Conservation (phyloP, 2,888 invertebrate genomes). For the Eristalis tenax region DNA sequence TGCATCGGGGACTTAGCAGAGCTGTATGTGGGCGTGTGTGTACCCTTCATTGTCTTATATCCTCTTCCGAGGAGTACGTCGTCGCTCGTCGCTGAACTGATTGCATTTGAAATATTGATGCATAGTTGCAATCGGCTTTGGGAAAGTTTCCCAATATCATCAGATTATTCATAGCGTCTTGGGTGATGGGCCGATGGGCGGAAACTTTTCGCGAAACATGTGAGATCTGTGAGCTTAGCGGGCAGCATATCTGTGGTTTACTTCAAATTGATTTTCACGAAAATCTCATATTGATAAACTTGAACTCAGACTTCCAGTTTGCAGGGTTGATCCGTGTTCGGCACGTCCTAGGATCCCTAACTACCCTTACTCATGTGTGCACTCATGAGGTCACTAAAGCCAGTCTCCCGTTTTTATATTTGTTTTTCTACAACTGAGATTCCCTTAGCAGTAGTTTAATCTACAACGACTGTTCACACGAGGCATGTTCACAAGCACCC, state of each 20-base stretch:
- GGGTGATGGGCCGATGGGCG: not conserved
- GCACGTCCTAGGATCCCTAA: no score
- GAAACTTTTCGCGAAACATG: not conserved
- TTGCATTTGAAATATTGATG: slow-evolving; percentile 60
- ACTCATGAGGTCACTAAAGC: no score
- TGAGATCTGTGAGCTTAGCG: not conserved
- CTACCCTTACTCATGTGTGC: no score
- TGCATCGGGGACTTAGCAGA: slow-evolving; percentile 41
- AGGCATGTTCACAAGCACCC: no score
- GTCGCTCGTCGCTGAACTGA: slow-evolving; percentile 30
- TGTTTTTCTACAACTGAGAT: no score
- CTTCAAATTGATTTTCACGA: not conserved
- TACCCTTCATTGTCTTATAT: slow-evolving; percentile 32
- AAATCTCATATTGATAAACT: not conserved
- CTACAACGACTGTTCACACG: no score
- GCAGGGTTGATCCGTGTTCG: not conserved
- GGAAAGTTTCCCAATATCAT: slow-evolving; percentile 18
- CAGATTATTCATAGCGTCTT: slow-evolving; percentile 22
- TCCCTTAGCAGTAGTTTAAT: no score
- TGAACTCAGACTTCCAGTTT: not conserved
- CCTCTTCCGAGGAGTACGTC: slow-evolving; percentile 21
- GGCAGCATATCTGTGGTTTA: not conserved
- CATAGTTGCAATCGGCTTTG: slow-evolving; percentile 34
- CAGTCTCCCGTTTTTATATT: no score
- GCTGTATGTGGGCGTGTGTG: not conserved